Conservation (phyloP, 2,797 vertebrate genomes). For the Hylomyscus alleni region DNA sequence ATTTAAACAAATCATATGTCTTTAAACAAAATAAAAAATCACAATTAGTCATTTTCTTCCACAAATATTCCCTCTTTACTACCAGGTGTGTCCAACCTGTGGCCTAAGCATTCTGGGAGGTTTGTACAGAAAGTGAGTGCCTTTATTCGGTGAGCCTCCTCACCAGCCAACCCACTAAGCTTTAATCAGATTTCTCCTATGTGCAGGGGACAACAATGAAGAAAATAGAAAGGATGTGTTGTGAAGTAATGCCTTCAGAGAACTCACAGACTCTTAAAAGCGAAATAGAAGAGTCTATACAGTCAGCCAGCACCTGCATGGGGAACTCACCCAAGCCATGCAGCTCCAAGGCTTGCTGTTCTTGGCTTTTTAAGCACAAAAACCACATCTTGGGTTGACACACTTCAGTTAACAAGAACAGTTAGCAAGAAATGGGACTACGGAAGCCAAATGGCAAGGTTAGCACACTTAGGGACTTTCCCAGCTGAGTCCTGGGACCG, state of each 20-base stretch:
- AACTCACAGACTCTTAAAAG: neutral
- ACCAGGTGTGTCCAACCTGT: neutral
- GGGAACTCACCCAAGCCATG: neutral
- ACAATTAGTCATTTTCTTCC: neutral
- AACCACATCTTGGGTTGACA: neutral
- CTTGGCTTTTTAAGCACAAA: neutral
- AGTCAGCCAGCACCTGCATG: neutral
- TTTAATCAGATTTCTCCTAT: neutral
- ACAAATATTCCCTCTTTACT: neutral
- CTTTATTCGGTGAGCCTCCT: constrained; percentile 4
- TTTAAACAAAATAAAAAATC: neutral
- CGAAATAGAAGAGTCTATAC: neutral
- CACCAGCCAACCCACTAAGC: neutral
- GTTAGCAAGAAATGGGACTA: neutral
- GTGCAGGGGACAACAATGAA: neutral
- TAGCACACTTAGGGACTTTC: neutral
- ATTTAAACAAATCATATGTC: neutral
- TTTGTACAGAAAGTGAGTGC: neutral
- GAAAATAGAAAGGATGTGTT: neutral
- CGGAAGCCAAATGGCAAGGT: neutral
- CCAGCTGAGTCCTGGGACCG: neutral
- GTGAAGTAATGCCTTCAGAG: neutral
- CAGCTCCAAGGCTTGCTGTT: no score
- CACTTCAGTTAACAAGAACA: neutral
- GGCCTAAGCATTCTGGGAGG: neutral